A percentile compares a stretch with the other conserved stretches of the same genome.
Conservation (phyloP, 2,888 invertebrate species). For the Scrobipalpa costella region DNA sequence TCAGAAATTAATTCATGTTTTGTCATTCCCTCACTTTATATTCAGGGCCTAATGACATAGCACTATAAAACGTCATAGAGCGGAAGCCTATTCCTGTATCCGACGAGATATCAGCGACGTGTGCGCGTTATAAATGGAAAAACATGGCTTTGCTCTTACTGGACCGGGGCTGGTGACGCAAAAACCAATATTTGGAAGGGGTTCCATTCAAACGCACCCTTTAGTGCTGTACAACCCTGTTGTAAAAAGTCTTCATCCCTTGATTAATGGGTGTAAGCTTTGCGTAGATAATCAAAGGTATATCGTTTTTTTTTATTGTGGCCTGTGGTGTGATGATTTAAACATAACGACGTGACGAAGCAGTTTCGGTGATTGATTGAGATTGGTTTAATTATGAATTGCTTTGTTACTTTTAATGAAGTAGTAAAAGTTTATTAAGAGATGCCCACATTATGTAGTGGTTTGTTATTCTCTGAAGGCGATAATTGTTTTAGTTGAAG, state of each 20-base stretch:
- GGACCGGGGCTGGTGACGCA: slow-evolving; percentile 61
- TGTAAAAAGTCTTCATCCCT: slow-evolving; percentile 67
- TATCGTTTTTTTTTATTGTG: slow-evolving; percentile 21
- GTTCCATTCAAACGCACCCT: slow-evolving; percentile 74
- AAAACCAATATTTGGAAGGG: slow-evolving; percentile 81
- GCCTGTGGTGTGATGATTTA: slow-evolving; percentile 7
- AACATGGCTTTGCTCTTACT: slow-evolving; percentile 79
- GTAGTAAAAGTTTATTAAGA: no score
- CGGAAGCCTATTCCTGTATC: slow-evolving; percentile 53
- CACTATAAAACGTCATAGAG: slow-evolving; percentile 70
- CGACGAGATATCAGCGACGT: slow-evolving; percentile 67
- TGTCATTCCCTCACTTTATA: slow-evolving; percentile 80
- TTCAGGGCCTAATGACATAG: slow-evolving; percentile 75
- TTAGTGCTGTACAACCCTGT: slow-evolving; percentile 48
- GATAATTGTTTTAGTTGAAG: no score
- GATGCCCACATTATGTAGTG: no score
- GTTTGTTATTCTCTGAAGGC: no score
- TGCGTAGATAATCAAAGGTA: slow-evolving; percentile 37
- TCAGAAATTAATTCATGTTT: slow-evolving; percentile 80
- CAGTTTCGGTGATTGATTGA: background rate
- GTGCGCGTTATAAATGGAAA: slow-evolving; percentile 70
- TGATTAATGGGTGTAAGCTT: slow-evolving; percentile 67
- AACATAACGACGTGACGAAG: background rate
- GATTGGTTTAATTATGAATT: background rate
- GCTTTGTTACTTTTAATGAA: background rate